Conservation (phyloP, 2,113 vertebrate species). For the Pitta sordida region DNA sequence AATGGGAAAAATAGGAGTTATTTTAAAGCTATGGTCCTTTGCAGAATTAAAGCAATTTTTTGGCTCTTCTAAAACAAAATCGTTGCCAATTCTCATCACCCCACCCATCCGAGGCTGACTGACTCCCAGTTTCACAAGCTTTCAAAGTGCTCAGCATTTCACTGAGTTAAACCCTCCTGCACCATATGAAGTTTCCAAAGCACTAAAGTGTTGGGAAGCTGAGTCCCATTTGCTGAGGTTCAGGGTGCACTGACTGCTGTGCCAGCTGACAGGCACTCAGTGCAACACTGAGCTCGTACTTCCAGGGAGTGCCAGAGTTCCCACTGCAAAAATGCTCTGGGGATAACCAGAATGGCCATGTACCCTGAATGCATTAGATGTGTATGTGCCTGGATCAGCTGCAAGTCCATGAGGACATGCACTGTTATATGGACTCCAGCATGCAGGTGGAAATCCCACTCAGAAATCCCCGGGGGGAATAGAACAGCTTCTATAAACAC, state of each 20-base stretch:
- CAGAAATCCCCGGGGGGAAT: neutral
- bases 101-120: neutral
- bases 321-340: neutral
- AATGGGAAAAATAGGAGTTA: rapidly evolving
- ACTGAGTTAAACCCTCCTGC: neutral
- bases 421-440: neutral
- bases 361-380: neutral
- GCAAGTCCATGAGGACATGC: rapidly evolving
- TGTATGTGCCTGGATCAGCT: neutral
- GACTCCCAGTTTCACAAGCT: neutral
- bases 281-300: neutral
- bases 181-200: neutral
- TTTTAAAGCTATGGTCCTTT: neutral
- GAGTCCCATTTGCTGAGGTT: neutral
- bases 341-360: rapidly evolving
- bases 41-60: neutral
- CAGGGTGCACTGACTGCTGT: neutral
- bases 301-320: neutral
- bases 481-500: neutral
- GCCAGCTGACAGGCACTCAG: neutral
- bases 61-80: slow-evolving; percentile 20
- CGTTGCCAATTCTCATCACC: slow-evolving; percentile 10
- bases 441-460: rapidly evolving
- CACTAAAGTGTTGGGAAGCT: neutral
- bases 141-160: neutral